Evolutionary conservation across 2,888 invertebrate genomes (phyloP).

Genomic region (Cinara cedri): DNA sequence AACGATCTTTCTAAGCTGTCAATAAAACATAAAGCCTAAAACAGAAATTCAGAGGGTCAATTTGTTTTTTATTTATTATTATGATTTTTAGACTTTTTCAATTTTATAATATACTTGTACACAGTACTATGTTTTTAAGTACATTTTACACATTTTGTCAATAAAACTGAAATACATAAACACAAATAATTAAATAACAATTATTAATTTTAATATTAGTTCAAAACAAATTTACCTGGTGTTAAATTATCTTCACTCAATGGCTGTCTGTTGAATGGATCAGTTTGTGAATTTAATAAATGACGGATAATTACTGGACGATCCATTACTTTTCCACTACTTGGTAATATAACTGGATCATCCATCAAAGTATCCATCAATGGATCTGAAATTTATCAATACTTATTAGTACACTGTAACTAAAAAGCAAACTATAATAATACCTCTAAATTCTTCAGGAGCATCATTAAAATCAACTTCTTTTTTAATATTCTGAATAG

Average conservation of each 20-base stretch:
- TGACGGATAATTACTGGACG: slow-evolving; percentile 91
- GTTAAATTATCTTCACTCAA: slow-evolving; percentile 91
- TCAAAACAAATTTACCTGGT: slow-evolving; percentile 70
- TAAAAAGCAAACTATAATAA: neutral
- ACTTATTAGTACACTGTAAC: neutral
- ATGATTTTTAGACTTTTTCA: no score
- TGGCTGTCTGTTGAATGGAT: slow-evolving; percentile 96
- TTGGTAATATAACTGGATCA: slow-evolving; percentile 88
- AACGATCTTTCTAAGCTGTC: no score
- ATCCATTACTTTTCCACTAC: slow-evolving; percentile 90
- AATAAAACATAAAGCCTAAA: no score
- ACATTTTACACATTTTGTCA: no score
- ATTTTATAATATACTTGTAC: no score
- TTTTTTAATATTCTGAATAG: slow-evolving; percentile 76
- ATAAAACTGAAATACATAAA: no score
- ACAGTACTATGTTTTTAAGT: neutral
- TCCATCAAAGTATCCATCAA: slow-evolving; percentile 97
- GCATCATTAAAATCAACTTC: slow-evolving; percentile 95
- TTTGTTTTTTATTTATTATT: no score
- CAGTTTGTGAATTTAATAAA: slow-evolving; percentile 92
- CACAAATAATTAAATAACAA: neutral
- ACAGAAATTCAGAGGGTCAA: no score
- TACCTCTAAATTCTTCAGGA: slow-evolving; percentile 88
- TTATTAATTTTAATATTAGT: slow-evolving; percentile 12
- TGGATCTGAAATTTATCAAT: slow-evolving; percentile 71